phyloP scores from a whole-genome alignment of 2,113 vertebrate genomes.

The Peromyscus leucopus region DNA sequence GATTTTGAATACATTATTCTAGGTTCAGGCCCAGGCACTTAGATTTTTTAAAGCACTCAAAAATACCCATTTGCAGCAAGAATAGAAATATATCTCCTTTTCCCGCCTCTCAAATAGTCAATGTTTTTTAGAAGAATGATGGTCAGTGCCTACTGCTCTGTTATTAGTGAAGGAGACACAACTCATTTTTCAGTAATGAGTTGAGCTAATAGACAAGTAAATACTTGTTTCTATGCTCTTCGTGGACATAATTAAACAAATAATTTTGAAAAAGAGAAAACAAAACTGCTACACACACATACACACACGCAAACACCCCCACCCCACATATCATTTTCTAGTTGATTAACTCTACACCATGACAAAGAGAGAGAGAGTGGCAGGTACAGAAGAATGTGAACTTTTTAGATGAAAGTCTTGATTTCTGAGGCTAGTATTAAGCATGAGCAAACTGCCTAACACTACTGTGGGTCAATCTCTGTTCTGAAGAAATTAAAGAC shows the following conservation, averaged over 20 bases:
- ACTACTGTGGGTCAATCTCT: background rate
- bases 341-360: background rate
- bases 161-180: background rate
- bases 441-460: background rate
- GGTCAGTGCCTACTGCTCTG: background rate
- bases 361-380: background rate
- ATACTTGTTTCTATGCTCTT: background rate
- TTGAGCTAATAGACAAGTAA: background rate
- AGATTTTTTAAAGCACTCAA: background rate
- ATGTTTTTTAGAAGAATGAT: background rate
- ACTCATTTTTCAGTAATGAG: background rate
- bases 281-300: background rate
- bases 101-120: background rate
- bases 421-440: constrained; percentile 15
- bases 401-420: background rate
- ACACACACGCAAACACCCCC: background rate
- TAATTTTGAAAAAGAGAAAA: constrained; percentile 41
- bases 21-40: background rate
- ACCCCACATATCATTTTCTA: background rate
- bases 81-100: background rate
- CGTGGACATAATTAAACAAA: background rate
- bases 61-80: background rate
- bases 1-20: constrained; percentile 14
- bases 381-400: background rate
- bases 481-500: background rate